These are phyloP conservation scores for Endotricha flammealis DNA, from an alignment of 2,888 invertebrate genomes.

Conservation along the genomic window DNA sequence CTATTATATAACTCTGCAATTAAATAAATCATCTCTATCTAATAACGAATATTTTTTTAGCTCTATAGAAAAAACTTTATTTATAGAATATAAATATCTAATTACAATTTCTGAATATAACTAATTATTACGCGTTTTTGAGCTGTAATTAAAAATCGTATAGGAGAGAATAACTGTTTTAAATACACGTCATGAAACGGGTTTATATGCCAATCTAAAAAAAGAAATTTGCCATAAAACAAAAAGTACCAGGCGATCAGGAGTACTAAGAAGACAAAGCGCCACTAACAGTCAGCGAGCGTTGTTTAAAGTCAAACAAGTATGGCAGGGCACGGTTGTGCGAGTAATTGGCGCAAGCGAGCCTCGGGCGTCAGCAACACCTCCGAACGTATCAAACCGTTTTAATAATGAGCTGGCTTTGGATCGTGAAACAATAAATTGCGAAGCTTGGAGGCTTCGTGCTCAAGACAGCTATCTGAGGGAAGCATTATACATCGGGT, in stretches of 20 bases:
- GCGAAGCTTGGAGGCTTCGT: conserved; percentile 77
- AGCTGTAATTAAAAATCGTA: too few species aligned
- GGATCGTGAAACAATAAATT: conserved; percentile 79
- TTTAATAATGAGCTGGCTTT: conserved; percentile 75
- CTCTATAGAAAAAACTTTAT: too few species aligned
- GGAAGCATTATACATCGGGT: conserved; percentile 74
- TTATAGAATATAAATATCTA: too few species aligned
- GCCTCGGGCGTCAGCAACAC: conserved; percentile 74
- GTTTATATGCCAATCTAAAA: too few species aligned
- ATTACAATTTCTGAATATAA: too few species aligned
- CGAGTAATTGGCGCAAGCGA: conserved; percentile 67
- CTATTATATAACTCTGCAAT: too few species aligned
- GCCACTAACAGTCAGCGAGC: conserved; percentile 51
- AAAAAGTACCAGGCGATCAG: conserved; percentile 29
- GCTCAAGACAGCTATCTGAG: conserved; percentile 74
- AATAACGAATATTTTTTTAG: too few species aligned
- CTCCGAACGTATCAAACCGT: conserved; percentile 76
- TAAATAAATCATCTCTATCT: too few species aligned
- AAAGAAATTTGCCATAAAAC: neutral
- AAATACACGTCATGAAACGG: too few species aligned
- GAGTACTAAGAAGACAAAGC: conserved; percentile 37
- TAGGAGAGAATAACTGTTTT: too few species aligned
- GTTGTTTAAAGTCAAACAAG: conserved; percentile 63
- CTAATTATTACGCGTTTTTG: too few species aligned
- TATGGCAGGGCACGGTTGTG: conserved; percentile 44